Conservation (phyloP, 2,888 invertebrate genomes). For the Leptinotarsa tumamoca region DNA sequence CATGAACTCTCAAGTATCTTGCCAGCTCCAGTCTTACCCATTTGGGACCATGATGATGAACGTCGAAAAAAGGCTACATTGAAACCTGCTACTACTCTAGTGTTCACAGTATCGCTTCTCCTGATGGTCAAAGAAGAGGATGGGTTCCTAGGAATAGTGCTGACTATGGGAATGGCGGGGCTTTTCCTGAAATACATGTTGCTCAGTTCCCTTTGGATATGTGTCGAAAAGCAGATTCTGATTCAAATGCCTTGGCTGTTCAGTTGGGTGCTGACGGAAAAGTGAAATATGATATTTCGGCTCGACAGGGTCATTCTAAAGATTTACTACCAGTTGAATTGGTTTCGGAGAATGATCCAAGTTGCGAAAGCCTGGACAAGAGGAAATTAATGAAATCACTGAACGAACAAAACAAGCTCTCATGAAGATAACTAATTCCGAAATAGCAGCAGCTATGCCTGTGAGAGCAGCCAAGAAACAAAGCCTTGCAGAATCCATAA, state of each 20-base stretch:
- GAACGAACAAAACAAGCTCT: conserved; percentile 90
- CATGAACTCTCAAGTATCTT: conserved; percentile 74
- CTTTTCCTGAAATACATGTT: conserved; percentile 96
- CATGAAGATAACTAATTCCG: conserved; percentile 87
- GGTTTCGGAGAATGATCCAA: conserved; percentile 88
- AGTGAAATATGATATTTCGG: conserved; percentile 86
- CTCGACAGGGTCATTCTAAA: conserved; percentile 92
- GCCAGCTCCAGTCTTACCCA: conserved; percentile 87
- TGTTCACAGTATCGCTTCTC: conserved; percentile 86
- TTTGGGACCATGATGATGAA: conserved; percentile 93
- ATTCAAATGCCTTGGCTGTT: conserved; percentile 90
- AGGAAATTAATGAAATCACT: conserved; percentile 88
- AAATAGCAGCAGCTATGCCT: conserved; percentile 97
- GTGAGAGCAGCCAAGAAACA: conserved; percentile 94
- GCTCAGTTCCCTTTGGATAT: conserved; percentile 96
- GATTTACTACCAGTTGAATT: conserved; percentile 94
- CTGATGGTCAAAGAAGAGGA: conserved; percentile 93
- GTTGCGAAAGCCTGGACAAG: conserved; percentile 90
- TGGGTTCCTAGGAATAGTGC: conserved; percentile 90
- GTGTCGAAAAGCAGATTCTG: conserved; percentile 84
- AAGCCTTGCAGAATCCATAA: conserved; percentile 95
- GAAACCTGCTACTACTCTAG: conserved; percentile 67
- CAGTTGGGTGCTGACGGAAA: conserved; percentile 94
- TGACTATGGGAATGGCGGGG: conserved; percentile 92
- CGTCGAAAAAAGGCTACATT: conserved; percentile 69